A percentile compares a stretch with the other conserved stretches of the same genome.
These are phyloP conservation scores for Brenthis ino DNA, from an alignment of 2,888 invertebrate species.

Conservation along the genomic window DNA sequence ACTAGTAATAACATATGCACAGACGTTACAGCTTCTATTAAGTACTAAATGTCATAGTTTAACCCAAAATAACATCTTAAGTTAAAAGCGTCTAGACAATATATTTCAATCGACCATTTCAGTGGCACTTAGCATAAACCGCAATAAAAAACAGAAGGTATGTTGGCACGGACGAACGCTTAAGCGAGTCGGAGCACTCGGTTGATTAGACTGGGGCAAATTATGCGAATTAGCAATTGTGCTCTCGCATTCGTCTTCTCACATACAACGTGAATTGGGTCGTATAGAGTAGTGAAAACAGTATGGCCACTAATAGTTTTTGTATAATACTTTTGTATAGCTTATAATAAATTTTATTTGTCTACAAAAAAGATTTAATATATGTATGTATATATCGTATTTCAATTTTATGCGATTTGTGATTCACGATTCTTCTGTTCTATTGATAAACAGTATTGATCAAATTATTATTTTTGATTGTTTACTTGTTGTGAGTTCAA, in stretches of 20 bases:
- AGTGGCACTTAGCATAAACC: constrained; percentile 32
- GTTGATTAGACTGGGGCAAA: constrained; percentile 62
- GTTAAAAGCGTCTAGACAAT: constrained; percentile 29
- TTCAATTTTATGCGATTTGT: no score
- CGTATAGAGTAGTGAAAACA: constrained; percentile 16
- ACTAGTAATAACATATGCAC: no score
- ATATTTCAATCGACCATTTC: constrained; percentile 30
- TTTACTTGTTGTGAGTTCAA: no score
- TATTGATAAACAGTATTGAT: no score
- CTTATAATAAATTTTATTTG: not conserved
- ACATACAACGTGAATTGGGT: constrained; percentile 37
- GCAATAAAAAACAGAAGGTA: constrained; percentile 35
- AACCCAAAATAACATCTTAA: not conserved
- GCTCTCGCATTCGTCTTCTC: constrained; percentile 40
- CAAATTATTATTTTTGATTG: no score
- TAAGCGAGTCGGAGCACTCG: constrained; percentile 52
- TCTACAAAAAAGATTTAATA: no score
- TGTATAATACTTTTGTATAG: not conserved
- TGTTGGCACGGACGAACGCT: constrained; percentile 24
- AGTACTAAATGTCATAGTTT: not conserved
- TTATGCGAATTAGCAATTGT: constrained; percentile 62
- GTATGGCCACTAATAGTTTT: no score
- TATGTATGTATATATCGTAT: no score
- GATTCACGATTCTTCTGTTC: no score
- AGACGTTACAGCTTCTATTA: not conserved